Conservation (phyloP, 2,888 invertebrate species). For the Habrosyne pyritoides region DNA sequence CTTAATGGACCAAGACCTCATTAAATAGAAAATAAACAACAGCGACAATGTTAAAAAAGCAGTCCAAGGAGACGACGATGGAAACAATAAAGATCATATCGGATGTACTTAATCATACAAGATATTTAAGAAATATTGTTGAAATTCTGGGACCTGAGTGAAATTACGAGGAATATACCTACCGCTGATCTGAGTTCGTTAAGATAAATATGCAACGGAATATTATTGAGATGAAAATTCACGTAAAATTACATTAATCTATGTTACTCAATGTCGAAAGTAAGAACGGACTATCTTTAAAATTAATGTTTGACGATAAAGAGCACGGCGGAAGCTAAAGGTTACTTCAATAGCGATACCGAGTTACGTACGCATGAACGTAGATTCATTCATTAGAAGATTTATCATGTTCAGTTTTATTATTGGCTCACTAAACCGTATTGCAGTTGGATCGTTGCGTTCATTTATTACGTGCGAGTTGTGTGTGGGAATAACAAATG, state of each 20-base stretch:
- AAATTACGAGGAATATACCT: constrained; percentile 11
- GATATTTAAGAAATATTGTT: neutral
- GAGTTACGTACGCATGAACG: constrained; percentile 41
- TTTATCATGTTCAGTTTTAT: constrained; percentile 20
- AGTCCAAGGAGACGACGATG: neutral
- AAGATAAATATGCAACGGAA: constrained; percentile 32
- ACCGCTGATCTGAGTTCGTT: constrained; percentile 16
- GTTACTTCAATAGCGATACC: constrained; percentile 51
- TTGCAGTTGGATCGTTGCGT: constrained; percentile 4
- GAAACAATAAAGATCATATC: neutral
- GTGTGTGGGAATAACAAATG: constrained; percentile 10
- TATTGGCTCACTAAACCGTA: neutral
- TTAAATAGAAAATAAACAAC: neutral
- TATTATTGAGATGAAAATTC: constrained; percentile 24
- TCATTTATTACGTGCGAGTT: constrained; percentile 10
- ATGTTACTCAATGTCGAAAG: constrained; percentile 31
- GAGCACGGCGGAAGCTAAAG: constrained; percentile 53
- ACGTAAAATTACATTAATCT: constrained; percentile 38
- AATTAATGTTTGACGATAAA: constrained; percentile 64
- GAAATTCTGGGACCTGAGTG: constrained; percentile 13
- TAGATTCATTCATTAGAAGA: constrained; percentile 47
- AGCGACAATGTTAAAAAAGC: neutral
- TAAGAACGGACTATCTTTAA: constrained; percentile 45
- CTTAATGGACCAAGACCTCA: neutral
- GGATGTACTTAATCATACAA: neutral